These are phyloP conservation scores for Chironex yamaguchii DNA, from an alignment of 30 jellyfish, hydroid and myxozoan genomes.

Conservation along the genomic window DNA sequence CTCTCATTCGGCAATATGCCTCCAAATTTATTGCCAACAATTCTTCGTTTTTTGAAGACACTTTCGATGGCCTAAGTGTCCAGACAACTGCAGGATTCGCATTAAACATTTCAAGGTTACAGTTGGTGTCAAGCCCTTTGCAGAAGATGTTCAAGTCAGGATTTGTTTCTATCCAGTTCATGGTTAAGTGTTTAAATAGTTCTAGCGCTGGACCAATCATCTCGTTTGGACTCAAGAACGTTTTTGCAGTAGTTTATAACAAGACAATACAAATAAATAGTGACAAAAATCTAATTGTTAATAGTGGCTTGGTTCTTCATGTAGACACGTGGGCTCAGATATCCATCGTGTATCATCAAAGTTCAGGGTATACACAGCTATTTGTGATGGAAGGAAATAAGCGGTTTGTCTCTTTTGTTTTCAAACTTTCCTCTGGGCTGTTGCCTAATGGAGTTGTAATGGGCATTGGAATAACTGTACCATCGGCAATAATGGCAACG, in stretches of 20 bases:
- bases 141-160: constrained; percentile 21
- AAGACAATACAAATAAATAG: constrained; percentile 21
- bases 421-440: constrained; percentile 28
- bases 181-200: constrained; percentile 47
- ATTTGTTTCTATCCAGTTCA: constrained; percentile 38
- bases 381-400: constrained; percentile 7
- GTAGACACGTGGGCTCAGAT: constrained; percentile 50
- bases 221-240: constrained; percentile 48
- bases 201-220: constrained; percentile 35
- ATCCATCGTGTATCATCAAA: constrained; percentile 43
- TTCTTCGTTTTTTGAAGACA: no score
- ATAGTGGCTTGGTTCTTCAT: constrained; percentile 37
- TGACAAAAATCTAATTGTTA: constrained; percentile 21
- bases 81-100: constrained; percentile 46
- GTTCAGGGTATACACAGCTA: constrained; percentile 5
- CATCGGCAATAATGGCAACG: constrained; percentile 2
- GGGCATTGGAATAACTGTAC: constrained; percentile 71
- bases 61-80: constrained; percentile 32
- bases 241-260: constrained; percentile 45
- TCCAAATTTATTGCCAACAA: no score
- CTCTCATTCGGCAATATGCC: no score
- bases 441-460: constrained; percentile 35
- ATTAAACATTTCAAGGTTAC: constrained; percentile 22
- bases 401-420: constrained; percentile 16
- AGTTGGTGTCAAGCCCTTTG: constrained; percentile 54